A percentile compares a stretch with the other conserved stretches of the same genome.
Evolutionary conservation across 2,113 vertebrate species (phyloP).

Genomic region (Lampris megalopsis): DNA sequence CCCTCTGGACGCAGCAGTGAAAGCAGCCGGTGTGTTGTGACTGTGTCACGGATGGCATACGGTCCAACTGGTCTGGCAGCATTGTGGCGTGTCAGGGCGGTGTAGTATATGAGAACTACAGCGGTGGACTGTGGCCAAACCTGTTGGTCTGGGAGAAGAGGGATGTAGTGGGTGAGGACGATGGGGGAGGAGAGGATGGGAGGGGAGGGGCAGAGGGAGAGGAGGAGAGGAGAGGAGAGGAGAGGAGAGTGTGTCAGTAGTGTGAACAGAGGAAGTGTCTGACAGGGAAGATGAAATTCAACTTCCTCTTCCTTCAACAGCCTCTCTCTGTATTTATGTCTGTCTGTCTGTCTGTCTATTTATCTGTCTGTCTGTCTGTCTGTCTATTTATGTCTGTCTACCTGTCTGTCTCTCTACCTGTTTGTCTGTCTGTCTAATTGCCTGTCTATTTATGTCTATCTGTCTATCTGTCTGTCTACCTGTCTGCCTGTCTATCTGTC

Average conservation of each 20-base stretch:
- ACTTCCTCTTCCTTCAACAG: slow-evolving; percentile 73
- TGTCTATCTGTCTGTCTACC: too few relatives aligned
- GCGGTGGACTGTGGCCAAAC: slow-evolving; percentile 65
- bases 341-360: background rate
- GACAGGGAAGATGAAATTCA: slow-evolving; percentile 66
- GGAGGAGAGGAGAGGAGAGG: background rate
- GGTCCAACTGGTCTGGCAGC: slow-evolving; percentile 72
- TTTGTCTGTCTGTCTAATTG: too few relatives aligned
- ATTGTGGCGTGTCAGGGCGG: slow-evolving; percentile 57
- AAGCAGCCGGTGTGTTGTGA: slow-evolving; percentile 57
- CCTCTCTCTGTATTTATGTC: slow-evolving; percentile 17
- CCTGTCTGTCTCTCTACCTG: too few relatives aligned
- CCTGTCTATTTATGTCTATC: too few relatives aligned
- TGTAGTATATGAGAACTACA: background rate
- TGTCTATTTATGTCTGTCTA: too few relatives aligned
- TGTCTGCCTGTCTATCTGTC: too few relatives aligned
- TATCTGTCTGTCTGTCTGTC: too few relatives aligned
- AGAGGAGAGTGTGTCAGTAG: background rate
- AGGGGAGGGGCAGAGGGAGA: slow-evolving; percentile 7
- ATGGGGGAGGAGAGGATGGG: slow-evolving; percentile 4
- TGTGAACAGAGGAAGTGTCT: slow-evolving; percentile 59
- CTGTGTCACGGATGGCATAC: slow-evolving; percentile 46
- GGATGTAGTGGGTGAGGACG: too few relatives aligned
- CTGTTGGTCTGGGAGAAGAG: slow-evolving; percentile 58
- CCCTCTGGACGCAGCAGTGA: slow-evolving; percentile 24